phyloP scores from a whole-genome alignment of 2,113 vertebrate genomes.

The Cyanocitta stelleri region DNA sequence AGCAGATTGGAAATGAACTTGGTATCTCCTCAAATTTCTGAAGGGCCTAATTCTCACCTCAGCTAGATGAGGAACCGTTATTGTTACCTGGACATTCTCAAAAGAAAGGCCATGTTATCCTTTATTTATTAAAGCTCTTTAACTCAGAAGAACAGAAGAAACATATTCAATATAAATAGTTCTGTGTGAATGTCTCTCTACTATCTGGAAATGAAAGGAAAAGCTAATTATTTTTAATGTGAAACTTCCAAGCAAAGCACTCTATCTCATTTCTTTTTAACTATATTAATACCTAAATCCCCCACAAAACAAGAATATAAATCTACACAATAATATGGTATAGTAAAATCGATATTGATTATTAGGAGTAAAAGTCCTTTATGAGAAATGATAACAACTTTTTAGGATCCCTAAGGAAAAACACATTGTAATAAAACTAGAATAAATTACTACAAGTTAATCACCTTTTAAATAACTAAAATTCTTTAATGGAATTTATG shows the following conservation, averaged over 20 bases:
- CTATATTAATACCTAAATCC: conserved; percentile 11
- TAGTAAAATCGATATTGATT: conserved; percentile 61
- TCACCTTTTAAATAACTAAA: conserved; percentile 60
- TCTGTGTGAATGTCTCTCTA: neutral
- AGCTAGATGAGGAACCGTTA: neutral
- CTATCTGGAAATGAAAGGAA: neutral
- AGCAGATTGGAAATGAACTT: neutral
- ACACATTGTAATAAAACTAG: conserved; percentile 10
- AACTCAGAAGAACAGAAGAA: neutral
- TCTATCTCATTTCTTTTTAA: conserved; percentile 39
- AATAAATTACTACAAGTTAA: conserved; percentile 59
- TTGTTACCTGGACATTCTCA: neutral
- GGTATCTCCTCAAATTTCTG: neutral
- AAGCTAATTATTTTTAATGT: conserved; percentile 1
- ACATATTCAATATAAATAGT: neutral
- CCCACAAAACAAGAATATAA: conserved; percentile 57
- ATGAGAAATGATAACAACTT: conserved; percentile 41
- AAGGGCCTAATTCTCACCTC: neutral
- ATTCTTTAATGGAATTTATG: conserved; percentile 33
- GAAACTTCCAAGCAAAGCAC: neutral
- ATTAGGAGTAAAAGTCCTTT: conserved; percentile 55
- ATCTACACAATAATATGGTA: conserved; percentile 40
- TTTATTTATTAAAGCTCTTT: neutral
- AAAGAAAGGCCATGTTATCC: neutral
- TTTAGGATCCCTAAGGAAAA: neutral